A percentile compares a stretch with the other conserved stretches of the same genome.
phyloP scores from a whole-genome alignment of 2,797 vertebrate genomes.

The Eupleurogrammus muticus region DNA sequence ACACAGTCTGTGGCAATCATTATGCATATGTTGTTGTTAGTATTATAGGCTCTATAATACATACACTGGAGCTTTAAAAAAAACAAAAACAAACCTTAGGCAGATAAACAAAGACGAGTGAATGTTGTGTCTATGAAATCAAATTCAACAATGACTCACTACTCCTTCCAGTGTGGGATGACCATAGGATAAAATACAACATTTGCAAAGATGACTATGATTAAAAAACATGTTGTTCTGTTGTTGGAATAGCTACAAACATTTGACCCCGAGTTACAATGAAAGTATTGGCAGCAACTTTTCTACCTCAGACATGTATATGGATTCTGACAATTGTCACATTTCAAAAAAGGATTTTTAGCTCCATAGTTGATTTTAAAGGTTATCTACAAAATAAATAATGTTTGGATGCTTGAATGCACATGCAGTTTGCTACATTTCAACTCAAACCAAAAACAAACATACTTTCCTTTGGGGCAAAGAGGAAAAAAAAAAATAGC shows the following conservation, averaged over 20 bases:
- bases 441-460: slow-evolving; percentile 14
- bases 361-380: slow-evolving; percentile 27
- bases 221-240: neutral
- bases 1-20: slow-evolving; percentile 58
- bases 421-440: neutral
- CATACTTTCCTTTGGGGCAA: neutral
- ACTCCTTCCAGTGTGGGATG: slow-evolving; percentile 2
- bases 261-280: neutral
- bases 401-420: slow-evolving; percentile 4
- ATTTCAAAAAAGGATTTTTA: slow-evolving; percentile 23
- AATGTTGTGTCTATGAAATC: slow-evolving; percentile 47
- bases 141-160: slow-evolving; percentile 50
- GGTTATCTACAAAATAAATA: slow-evolving; percentile 19
- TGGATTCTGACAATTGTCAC: slow-evolving; percentile 16
- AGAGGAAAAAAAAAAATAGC: slow-evolving; percentile 8
- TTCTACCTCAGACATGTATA: slow-evolving; percentile 5
- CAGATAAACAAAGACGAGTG: slow-evolving; percentile 53
- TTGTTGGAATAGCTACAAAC: slow-evolving; percentile 12
- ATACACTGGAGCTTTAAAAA: slow-evolving; percentile 52
- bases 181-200: slow-evolving; percentile 20
- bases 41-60: slow-evolving; percentile 46
- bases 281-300: neutral
- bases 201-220: slow-evolving; percentile 24
- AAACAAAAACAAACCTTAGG: slow-evolving; percentile 1
- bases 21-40: slow-evolving; percentile 67